These are phyloP conservation scores for Acestrorhynchus altus DNA, from an alignment of 2,797 vertebrate genomes.

Conservation along the genomic window DNA sequence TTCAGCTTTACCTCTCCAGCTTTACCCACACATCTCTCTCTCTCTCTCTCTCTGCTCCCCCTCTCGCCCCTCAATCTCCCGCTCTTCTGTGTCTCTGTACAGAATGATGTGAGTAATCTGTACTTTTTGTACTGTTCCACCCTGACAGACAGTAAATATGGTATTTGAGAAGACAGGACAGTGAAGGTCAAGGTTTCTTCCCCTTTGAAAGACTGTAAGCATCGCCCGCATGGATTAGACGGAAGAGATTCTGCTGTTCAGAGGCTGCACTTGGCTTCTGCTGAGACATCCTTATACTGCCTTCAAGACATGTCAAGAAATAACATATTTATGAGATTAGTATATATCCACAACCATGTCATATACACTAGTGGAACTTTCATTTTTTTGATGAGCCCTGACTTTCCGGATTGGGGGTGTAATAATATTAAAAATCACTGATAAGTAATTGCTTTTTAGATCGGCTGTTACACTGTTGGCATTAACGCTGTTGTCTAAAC, in stretches of 20 bases:
- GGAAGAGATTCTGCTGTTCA: background rate
- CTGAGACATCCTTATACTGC: background rate
- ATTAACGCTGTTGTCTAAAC: too few species aligned
- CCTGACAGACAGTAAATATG: background rate
- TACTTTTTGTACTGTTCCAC: background rate
- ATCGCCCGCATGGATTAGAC: background rate
- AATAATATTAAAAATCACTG: too few species aligned
- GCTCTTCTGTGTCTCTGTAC: background rate
- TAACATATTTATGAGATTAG: too few species aligned
- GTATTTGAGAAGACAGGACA: background rate
- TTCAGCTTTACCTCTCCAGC: constrained; percentile 10
- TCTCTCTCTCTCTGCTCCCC: background rate
- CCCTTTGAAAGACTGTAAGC: background rate
- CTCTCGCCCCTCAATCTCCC: background rate
- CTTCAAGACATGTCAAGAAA: background rate
- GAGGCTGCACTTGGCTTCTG: background rate
- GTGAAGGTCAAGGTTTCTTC: background rate
- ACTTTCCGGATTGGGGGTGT: too few species aligned
- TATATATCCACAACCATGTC: too few species aligned
- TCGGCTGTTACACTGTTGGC: too few species aligned
- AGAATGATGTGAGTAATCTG: background rate
- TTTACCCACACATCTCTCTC: background rate
- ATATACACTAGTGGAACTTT: too few species aligned
- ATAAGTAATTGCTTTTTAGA: too few species aligned
- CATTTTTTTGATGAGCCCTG: too few species aligned